Conservation (phyloP, 2,113 vertebrate genomes). For the Piliocolobus tephrosceles region DNA sequence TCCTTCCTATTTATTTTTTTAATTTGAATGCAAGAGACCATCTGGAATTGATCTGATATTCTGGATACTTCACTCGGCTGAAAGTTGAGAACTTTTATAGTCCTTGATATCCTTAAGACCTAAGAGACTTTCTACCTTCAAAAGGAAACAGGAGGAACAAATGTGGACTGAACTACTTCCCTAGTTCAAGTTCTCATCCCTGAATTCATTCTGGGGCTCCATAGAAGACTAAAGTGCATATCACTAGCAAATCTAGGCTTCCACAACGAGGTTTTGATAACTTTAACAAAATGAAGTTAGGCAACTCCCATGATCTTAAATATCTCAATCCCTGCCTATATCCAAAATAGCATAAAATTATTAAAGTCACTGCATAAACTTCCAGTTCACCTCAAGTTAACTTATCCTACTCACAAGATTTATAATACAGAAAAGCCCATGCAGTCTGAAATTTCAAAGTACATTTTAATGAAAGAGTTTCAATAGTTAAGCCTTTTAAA, state of each 20-base stretch:
- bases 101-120: neutral
- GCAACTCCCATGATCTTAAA: neutral
- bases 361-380: neutral
- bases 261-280: neutral
- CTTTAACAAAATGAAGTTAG: neutral
- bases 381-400: neutral
- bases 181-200: neutral
- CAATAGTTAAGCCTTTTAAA: neutral
- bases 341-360: neutral
- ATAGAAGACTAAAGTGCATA: neutral
- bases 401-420: neutral
- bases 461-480: neutral
- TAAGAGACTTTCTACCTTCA: neutral
- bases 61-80: neutral
- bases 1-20: neutral
- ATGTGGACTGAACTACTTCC: neutral
- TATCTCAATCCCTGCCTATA: neutral
- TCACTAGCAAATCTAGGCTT: neutral
- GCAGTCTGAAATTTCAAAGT: neutral
- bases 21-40: neutral
- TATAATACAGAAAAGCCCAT: neutral
- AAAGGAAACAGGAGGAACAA: neutral
- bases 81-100: neutral
- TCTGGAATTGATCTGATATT: constrained; percentile 40
- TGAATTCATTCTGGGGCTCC: neutral